phyloP scores from a whole-genome alignment of 2,113 vertebrate species.

The Rhabdornis inornatus region DNA sequence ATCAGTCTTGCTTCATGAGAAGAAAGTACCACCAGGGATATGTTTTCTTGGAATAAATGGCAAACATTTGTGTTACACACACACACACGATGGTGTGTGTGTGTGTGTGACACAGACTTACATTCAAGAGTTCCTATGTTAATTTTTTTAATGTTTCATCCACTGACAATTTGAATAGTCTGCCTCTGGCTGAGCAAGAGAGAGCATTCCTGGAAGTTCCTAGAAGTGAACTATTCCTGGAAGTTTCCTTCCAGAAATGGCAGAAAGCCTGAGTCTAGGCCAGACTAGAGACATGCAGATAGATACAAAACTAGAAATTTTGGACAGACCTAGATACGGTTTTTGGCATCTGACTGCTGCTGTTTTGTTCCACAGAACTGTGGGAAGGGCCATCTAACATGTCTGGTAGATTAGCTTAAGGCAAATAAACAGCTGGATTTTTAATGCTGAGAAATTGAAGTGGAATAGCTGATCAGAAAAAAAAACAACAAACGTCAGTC shows the following conservation, averaged over 20 bases:
- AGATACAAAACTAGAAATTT: background rate
- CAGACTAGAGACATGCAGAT: background rate
- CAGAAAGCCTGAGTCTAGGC: background rate
- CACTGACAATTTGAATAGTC: background rate
- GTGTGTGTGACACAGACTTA: background rate
- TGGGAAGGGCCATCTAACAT: background rate
- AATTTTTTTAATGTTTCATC: background rate
- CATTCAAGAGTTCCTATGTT: background rate
- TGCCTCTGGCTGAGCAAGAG: background rate
- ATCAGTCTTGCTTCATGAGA: background rate
- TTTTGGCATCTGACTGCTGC: background rate
- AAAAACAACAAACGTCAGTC: background rate
- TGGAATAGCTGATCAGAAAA: slow-evolving; percentile 1
- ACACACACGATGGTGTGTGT: background rate
- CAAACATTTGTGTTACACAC: background rate
- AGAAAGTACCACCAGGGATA: background rate
- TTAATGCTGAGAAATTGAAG: slow-evolving; percentile 12
- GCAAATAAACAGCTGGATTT: background rate
- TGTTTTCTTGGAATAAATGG: background rate
- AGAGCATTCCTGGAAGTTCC: background rate
- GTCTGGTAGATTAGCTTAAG: background rate
- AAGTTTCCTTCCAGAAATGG: background rate
- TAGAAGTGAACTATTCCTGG: background rate
- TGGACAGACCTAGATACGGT: background rate
- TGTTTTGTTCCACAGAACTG: background rate